Evolutionary conservation across 2,113 vertebrate genomes (phyloP).

Genomic region (Diphyllodes magnificus): DNA sequence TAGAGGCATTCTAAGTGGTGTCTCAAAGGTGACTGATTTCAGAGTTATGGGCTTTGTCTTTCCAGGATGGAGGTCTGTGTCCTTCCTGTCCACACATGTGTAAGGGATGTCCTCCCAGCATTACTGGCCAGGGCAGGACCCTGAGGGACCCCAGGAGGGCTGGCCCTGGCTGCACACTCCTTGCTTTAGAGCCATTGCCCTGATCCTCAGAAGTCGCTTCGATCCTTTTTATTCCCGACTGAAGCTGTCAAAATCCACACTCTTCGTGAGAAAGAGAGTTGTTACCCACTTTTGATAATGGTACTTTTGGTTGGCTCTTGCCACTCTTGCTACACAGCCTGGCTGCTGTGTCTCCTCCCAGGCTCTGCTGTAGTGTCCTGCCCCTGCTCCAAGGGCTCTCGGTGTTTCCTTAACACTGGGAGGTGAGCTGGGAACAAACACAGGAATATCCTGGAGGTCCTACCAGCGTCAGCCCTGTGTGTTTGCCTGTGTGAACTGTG

Average conservation of each 20-base stretch:
- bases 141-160: rapidly evolving
- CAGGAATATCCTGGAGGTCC: background rate
- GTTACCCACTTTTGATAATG: background rate
- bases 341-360: background rate
- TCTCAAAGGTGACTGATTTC: background rate
- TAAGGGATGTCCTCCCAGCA: background rate
- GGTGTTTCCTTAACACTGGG: rapidly evolving
- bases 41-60: background rate
- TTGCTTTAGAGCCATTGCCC: background rate
- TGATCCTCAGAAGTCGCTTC: background rate
- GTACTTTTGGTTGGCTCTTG: background rate
- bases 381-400: background rate
- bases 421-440: background rate
- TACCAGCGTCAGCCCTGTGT: background rate
- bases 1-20: background rate
- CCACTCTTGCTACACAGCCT: background rate
- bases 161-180: background rate
- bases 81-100: rapidly evolving
- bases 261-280: background rate
- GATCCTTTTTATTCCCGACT: background rate
- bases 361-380: background rate
- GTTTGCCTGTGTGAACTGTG: background rate
- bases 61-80: background rate
- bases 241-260: background rate
- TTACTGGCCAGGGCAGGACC: background rate